Evolutionary conservation across 2,113 vertebrate species (phyloP).

Genomic region (Ammodramus savannarum): DNA sequence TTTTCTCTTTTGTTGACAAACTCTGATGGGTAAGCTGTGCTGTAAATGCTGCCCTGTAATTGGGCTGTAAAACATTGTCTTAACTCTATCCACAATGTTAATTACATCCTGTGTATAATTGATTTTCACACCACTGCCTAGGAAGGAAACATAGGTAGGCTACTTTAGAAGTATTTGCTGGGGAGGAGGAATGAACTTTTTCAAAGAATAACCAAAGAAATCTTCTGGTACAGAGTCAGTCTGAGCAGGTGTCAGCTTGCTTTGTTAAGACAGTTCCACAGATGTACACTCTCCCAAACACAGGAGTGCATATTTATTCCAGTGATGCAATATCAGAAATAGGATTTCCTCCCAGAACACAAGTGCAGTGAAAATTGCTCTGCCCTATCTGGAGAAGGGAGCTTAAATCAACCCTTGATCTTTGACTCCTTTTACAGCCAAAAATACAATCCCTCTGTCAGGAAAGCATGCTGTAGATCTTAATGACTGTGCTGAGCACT

Average conservation of each 20-base stretch:
- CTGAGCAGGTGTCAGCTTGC: not conserved
- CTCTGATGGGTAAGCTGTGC: conserved; percentile 22
- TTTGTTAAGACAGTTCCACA: not conserved
- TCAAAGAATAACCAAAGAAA: not conserved
- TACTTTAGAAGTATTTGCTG: not conserved
- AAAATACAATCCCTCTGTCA: not conserved
- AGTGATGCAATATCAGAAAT: not conserved
- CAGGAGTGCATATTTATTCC: not conserved
- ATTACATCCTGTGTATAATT: conserved; percentile 57
- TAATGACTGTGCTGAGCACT: not conserved
- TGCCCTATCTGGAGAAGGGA: not conserved
- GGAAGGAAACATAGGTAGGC: conserved; percentile 1
- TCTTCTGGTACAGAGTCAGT: not conserved
- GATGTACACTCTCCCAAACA: not conserved
- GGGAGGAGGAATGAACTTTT: not conserved
- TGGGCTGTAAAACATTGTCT: conserved; percentile 52
- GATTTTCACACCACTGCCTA: conserved; percentile 43
- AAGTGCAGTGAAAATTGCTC: not conserved
- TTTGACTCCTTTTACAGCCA: conserved; percentile 18
- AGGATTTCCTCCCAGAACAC: not conserved
- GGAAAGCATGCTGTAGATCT: not conserved
- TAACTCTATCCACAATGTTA: conserved; percentile 19
- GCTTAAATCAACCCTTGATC: conserved; percentile 23
- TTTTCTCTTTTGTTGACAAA: conserved; percentile 49
- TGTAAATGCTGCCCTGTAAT: conserved; percentile 42